phyloP scores from a whole-genome alignment of 2,888 invertebrate genomes.

The Venusia cambrica region DNA sequence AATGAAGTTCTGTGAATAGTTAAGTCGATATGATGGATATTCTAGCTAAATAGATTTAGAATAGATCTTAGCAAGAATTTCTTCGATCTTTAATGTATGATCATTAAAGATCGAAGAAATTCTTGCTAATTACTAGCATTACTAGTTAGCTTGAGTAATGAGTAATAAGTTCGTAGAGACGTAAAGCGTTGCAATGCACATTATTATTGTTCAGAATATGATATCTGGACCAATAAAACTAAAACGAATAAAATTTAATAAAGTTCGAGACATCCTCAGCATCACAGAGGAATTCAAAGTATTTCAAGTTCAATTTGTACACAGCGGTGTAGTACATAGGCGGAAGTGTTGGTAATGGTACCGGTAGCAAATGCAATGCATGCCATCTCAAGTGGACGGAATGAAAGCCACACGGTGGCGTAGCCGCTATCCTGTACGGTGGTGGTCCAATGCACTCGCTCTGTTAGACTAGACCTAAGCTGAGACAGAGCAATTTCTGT shows the following conservation, averaged over 20 bases:
- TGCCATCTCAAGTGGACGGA: conserved; percentile 48
- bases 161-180: no score
- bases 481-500: conserved; percentile 10
- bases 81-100: no score
- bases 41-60: conserved; percentile 25
- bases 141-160: no score
- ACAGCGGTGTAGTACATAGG: conserved; percentile 27
- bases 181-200: no score
- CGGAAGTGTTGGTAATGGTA: conserved; percentile 39
- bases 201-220: no score
- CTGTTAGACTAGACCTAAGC: conserved; percentile 15
- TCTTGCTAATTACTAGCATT: no score
- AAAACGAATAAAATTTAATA: no score
- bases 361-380: conserved; percentile 33
- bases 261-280: no score
- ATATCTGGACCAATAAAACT: no score
- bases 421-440: conserved; percentile 37
- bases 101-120: no score
- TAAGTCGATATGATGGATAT: conserved; percentile 26
- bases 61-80: no score
- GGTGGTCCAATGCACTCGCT: conserved; percentile 25
- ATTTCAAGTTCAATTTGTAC: conserved; percentile 19
- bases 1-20: conserved; percentile 34
- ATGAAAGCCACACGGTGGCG: conserved; percentile 34
- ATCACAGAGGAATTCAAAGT: conserved; percentile 9